Evolutionary conservation across 2,113 vertebrate species (phyloP), one percentile per base, ranked within the genome.

Genomic region (Lasiurus borealis): DNA sequence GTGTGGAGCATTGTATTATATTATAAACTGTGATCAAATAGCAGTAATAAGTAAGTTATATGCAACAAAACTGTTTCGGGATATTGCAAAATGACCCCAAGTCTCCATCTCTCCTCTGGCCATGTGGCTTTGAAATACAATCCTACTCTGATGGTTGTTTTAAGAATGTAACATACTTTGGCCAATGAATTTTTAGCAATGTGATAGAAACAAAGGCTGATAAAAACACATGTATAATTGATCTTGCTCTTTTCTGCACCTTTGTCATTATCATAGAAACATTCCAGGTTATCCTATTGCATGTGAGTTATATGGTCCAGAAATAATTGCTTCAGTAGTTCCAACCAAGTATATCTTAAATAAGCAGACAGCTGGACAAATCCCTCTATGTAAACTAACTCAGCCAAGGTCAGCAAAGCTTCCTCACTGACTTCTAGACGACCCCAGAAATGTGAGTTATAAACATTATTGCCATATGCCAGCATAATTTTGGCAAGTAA

Each of bases 391-490:
- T 73, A 36, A 81, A 90, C 5, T 36, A 59, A 59, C 1, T 11
- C 36, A 81, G 34, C 14, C 40, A 34, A 85, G 16, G 62, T 89
- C 69, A 96, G 84, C 69, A 96, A 34, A 87, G 9, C 48, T 87
- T 29, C 21, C 25, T 73, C 72, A 3, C 4, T 83, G 88, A 96
- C 88, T 82, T 86, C 81, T 64, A 69, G 19, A 88, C 57, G 90
- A 97, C 62, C 64, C 48, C 34, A 64, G 40, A 94, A 92, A 90
- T 46, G 31, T 40, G 52, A n/a, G 1, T 62, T 83, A 64, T 76
- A 90, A 91, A 89, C 64, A 21, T 27, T 72, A 46, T 80, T 78
- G 23, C 52, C 93, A 90, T 80, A 92, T 90, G 40, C 5, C 44
- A 80, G 19, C 23, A 62, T 54, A 25, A 3, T 62, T 93, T 93